Evolutionary conservation across 2,797 vertebrate genomes (phyloP).

Genomic region (Aphelocoma californica): DNA sequence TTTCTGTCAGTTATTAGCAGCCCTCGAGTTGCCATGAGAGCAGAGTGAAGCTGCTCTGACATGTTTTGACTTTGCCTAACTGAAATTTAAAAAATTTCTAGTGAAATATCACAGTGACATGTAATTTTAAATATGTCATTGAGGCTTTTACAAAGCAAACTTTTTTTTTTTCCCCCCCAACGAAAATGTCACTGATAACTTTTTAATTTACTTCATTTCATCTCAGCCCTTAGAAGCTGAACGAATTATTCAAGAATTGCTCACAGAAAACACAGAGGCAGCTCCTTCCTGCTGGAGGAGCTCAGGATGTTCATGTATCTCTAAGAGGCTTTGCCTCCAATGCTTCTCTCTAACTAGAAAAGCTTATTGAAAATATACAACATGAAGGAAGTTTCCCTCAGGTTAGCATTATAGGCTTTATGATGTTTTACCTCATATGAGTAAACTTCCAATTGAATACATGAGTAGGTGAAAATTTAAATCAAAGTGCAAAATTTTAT

Average conservation of each 20-base stretch:
- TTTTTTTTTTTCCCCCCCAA: neutral
- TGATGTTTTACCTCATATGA: neutral
- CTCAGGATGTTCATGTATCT: neutral
- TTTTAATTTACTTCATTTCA: conserved; percentile 45
- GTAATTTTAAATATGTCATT: conserved; percentile 54
- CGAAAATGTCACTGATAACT: conserved; percentile 38
- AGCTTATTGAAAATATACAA: neutral
- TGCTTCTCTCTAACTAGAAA: neutral
- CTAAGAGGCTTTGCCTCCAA: neutral
- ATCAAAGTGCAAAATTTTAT: neutral
- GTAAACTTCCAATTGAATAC: neutral
- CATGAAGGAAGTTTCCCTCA: neutral
- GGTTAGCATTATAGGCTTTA: neutral
- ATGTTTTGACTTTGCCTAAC: conserved; percentile 31
- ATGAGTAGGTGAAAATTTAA: neutral
- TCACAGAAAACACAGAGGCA: neutral
- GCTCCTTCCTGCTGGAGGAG: neutral
- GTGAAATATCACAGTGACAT: conserved; percentile 25
- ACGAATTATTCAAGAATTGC: neutral
- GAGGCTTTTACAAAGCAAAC: conserved; percentile 13
- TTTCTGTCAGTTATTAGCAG: neutral
- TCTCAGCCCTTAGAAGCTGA: neutral
- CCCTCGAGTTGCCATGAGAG: neutral
- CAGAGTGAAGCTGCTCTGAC: conserved; percentile 7
- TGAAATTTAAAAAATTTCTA: neutral